Percentiles rank a stretch among this genome's conserved stretches.
Evolutionary conservation across 2,888 invertebrate genomes (phyloP).

Genomic region (Hermaeophaga mercurialis): DNA sequence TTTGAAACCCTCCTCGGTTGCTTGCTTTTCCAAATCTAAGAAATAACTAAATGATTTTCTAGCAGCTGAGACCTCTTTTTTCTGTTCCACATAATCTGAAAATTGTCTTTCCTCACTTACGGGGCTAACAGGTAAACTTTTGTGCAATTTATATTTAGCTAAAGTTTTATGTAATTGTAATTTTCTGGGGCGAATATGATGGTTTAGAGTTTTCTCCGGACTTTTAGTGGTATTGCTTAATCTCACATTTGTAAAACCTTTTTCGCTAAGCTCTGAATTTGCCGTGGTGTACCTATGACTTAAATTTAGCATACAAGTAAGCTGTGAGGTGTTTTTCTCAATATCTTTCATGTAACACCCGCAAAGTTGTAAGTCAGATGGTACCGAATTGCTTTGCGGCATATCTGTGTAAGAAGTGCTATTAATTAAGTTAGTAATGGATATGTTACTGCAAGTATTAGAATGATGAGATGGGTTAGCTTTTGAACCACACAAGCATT

Average conservation of each 20-base stretch:
- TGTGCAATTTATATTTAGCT: constrained; percentile 59
- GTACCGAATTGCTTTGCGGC: constrained; percentile 48
- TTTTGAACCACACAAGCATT: constrained; percentile 43
- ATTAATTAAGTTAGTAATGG: constrained; percentile 45
- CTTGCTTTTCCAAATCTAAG: constrained; percentile 64
- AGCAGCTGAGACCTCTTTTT: constrained; percentile 31
- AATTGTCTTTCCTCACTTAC: constrained; percentile 72
- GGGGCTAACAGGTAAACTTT: constrained; percentile 82
- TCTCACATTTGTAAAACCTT: constrained; percentile 36
- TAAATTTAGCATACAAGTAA: constrained; percentile 44
- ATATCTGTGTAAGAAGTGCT: constrained; percentile 36
- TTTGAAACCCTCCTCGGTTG: constrained; percentile 52
- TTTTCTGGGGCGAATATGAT: constrained; percentile 51
- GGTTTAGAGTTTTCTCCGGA: constrained; percentile 46
- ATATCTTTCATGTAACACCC: constrained; percentile 56
- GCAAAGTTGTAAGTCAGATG: constrained; percentile 54
- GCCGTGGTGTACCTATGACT: constrained; percentile 34
- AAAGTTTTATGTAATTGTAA: constrained; percentile 53
- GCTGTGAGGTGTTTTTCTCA: constrained; percentile 49
- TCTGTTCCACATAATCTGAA: constrained; percentile 51
- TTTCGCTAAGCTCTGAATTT: constrained; percentile 27
- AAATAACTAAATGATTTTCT: constrained; percentile 71
- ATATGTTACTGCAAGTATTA: constrained; percentile 41
- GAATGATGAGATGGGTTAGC: constrained; percentile 33
- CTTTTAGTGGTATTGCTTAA: constrained; percentile 46